Evolutionary conservation across 1,140 invertebrate genomes (phyloP).

Genomic region (Rhagoletis zephyria): DNA sequence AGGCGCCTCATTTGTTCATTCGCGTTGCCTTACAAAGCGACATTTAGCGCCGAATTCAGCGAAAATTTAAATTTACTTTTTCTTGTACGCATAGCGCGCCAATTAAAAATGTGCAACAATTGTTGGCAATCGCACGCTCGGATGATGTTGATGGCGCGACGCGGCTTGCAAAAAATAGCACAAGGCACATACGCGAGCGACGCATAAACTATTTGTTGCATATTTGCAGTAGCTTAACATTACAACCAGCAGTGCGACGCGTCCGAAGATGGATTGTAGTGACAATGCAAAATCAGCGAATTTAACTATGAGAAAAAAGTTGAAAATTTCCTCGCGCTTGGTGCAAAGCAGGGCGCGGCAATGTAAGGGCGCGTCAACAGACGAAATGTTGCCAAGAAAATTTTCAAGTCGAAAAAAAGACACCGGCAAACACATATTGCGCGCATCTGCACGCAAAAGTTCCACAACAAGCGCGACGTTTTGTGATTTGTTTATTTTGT

Average conservation of each 20-base stretch:
- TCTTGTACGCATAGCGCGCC: background rate
- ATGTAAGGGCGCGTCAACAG: background rate
- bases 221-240: background rate
- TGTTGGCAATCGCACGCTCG: background rate
- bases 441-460: background rate
- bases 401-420: background rate
- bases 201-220: background rate
- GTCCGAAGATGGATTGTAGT: background rate
- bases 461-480: background rate
- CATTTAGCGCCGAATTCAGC: constrained; percentile 18
- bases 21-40: background rate
- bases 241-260: background rate
- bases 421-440: constrained; percentile 1
- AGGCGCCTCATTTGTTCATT: background rate
- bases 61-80: background rate
- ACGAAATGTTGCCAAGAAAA: constrained; percentile 7
- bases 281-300: background rate
- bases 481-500: too few species aligned
- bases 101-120: constrained; percentile 47
- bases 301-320: too few species aligned
- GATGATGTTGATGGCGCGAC: constrained; percentile 1
- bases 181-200: background rate
- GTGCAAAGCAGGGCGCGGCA: background rate
- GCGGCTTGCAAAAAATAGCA: constrained; percentile 42
- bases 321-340: background rate